Conservation (phyloP, 2,888 invertebrate genomes). For the Coronaproctus castanopsis region DNA sequence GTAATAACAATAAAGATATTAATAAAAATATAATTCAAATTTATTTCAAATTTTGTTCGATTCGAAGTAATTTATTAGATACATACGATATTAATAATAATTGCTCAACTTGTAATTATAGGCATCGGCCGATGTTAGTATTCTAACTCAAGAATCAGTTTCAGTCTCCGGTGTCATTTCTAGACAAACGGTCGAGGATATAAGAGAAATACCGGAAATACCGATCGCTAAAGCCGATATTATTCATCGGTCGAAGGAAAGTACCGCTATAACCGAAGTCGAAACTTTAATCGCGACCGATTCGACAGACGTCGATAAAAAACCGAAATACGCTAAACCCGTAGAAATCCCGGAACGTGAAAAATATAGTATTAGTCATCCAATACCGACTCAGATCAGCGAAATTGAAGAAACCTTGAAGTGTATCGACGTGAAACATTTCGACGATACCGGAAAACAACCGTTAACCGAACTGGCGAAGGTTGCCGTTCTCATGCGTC, state of each 20-base stretch:
- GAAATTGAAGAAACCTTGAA: conserved; percentile 54
- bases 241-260: conserved; percentile 3
- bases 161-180: conserved; percentile 25
- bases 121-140: conserved; percentile 3
- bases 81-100: no score
- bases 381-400: conserved; percentile 15
- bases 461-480: conserved; percentile 62
- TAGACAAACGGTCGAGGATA: conserved; percentile 27
- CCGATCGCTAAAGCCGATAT: conserved; percentile 14
- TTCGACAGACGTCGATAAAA: conserved; percentile 41
- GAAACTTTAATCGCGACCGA: conserved; percentile 13
- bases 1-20: no score
- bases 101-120: no score
- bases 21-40: no score
- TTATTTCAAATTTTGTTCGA: no score
- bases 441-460: conserved; percentile 57
- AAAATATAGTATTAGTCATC: not conserved
- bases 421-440: conserved; percentile 51
- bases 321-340: conserved; percentile 12
- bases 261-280: conserved; percentile 3
- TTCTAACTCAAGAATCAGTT: conserved; percentile 29
- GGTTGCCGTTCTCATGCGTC: conserved; percentile 54
- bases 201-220: conserved; percentile 17
- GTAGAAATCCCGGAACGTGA: not conserved
- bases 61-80: no score